phyloP scores from a whole-genome alignment of 2,113 vertebrate species.

The Colius striatus region DNA sequence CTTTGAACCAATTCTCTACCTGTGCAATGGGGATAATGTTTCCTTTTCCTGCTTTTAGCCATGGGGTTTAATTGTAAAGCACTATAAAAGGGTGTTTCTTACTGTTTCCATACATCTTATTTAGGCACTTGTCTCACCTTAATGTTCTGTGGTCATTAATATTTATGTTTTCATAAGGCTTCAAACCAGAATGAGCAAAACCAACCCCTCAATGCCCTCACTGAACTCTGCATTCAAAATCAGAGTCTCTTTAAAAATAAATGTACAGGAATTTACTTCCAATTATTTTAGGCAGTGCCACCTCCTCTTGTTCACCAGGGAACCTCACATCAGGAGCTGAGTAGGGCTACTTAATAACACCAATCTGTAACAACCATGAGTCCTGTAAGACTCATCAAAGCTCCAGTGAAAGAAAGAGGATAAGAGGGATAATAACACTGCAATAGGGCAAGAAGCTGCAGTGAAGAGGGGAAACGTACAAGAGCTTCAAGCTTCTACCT shows the following conservation, averaged over 20 bases:
- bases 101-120: neutral
- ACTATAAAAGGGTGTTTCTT: neutral
- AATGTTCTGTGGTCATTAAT: neutral
- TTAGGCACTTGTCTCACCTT: neutral
- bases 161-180: neutral
- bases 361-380: neutral
- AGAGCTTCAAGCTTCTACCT: neutral
- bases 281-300: neutral
- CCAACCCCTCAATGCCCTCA: neutral
- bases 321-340: neutral
- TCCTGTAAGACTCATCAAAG: neutral
- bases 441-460: neutral
- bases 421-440: neutral
- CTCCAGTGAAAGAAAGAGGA: neutral
- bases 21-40: neutral
- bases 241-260: neutral
- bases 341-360: neutral
- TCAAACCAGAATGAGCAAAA: neutral
- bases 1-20: neutral
- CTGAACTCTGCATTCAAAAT: neutral
- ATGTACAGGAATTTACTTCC: neutral
- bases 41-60: neutral
- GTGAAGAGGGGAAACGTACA: neutral
- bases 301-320: neutral
- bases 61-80: neutral